These are phyloP conservation scores for Apostichopus parvimensis DNA, from an alignment of 35 echinoderm and acorn worm genomes.

Conservation along the genomic window DNA sequence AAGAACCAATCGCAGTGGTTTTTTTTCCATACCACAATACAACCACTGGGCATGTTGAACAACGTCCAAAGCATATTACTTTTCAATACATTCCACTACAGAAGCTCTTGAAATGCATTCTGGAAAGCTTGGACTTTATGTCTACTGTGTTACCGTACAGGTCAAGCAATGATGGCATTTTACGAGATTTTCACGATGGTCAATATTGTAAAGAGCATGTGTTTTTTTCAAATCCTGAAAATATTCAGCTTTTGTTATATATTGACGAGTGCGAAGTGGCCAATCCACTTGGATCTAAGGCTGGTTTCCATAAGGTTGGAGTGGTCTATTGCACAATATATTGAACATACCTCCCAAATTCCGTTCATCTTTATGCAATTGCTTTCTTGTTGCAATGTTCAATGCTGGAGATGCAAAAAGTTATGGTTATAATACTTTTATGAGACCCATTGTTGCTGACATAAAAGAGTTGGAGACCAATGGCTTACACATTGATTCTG, in stretches of 20 bases:
- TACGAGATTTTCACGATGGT: conserved; percentile 46
- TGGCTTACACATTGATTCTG: conserved; percentile 50
- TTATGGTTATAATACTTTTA: conserved; percentile 67
- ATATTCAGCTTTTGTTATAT: conserved; percentile 64
- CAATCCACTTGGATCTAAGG: conserved; percentile 72
- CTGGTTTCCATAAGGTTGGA: conserved; percentile 73
- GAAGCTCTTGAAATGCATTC: conserved; percentile 28
- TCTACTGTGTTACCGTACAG: conserved; percentile 26
- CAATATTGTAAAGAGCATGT: conserved; percentile 22
- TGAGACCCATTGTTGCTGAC: conserved; percentile 59
- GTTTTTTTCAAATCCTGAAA: conserved; percentile 51
- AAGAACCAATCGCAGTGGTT: conserved; percentile 49
- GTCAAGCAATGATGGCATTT: not conserved
- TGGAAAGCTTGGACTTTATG: conserved; percentile 20
- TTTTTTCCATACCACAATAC: conserved; percentile 36
- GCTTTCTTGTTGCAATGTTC: conserved; percentile 58
- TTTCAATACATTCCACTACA: conserved; percentile 66
- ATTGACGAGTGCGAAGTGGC: conserved; percentile 78
- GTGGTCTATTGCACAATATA: conserved; percentile 77
- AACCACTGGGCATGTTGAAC: conserved; percentile 42
- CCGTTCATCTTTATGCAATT: conserved; percentile 44
- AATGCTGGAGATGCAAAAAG: conserved; percentile 60
- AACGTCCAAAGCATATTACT: conserved; percentile 44
- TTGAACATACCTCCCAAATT: conserved; percentile 65
- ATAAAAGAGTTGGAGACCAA: conserved; percentile 49